phyloP scores from a whole-genome alignment of 2,888 invertebrate genomes.

The Metopia argyrocephala region DNA sequence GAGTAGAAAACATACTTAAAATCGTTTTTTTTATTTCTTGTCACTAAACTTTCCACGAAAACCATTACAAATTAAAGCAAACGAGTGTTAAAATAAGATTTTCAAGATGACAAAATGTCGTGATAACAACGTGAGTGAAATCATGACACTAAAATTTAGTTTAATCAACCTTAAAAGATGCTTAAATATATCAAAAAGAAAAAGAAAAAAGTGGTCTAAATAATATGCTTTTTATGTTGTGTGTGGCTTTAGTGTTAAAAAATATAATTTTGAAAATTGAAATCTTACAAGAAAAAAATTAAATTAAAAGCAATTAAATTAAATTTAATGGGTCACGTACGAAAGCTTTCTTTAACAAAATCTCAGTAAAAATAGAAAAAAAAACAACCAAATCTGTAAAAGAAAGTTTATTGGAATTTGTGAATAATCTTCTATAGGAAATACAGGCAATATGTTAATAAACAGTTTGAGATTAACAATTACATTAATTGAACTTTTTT shows the following conservation, averaged over 20 bases:
- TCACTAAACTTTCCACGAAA: conserved; percentile 30
- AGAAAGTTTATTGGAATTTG: not conserved
- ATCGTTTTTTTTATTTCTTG: not conserved
- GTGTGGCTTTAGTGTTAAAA: conserved; percentile 8
- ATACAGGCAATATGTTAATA: not conserved
- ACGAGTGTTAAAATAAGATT: conserved; percentile 6
- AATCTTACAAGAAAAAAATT: not conserved
- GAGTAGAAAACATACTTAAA: not conserved
- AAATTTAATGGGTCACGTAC: conserved; percentile 23
- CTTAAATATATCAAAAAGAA: conserved; percentile 9
- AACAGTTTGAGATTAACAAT: no score
- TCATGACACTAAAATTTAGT: no score
- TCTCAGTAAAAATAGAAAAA: no score
- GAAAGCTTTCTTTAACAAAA: no score
- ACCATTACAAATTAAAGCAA: no score
- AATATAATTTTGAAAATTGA: no score
- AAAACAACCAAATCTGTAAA: not conserved
- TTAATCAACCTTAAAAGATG: conserved; percentile 27
- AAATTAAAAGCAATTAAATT: conserved; percentile 13
- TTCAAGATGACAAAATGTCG: not conserved
- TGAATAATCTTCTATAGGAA: not conserved
- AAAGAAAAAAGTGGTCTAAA: conserved; percentile 19
- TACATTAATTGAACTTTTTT: conserved; percentile 18
- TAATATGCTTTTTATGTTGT: conserved; percentile 35
- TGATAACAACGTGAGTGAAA: conserved; percentile 48